Conservation (phyloP, 1,140 invertebrate species). For the Penaeus japonicus region DNA sequence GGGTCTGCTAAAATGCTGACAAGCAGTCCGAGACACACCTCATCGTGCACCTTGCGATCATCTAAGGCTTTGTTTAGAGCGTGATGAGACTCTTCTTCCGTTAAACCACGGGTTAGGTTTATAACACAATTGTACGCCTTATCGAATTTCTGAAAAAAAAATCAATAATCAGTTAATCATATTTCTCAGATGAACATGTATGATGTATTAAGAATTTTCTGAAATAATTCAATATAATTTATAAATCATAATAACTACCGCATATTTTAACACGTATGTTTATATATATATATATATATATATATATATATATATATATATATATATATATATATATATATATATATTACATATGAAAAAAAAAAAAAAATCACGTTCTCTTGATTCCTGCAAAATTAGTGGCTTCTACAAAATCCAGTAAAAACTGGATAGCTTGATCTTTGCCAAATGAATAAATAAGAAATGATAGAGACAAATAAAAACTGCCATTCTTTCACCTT, state of each 20-base stretch:
- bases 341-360: background rate
- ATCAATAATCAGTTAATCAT: background rate
- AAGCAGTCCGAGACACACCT: constrained; percentile 86
- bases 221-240: background rate
- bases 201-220: background rate
- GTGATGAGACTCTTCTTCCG: constrained; percentile 93
- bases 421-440: too few relatives aligned
- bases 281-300: constrained; percentile 37
- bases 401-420: background rate
- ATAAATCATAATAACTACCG: background rate
- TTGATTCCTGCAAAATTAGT: background rate
- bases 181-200: background rate
- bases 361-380: background rate
- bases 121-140: constrained; percentile 80
- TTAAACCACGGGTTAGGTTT: constrained; percentile 79
- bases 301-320: constrained; percentile 37
- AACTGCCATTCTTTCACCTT: too few relatives aligned
- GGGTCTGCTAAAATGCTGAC: constrained; percentile 90
- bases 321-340: constrained; percentile 25
- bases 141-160: constrained; percentile 79
- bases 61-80: constrained; percentile 87
- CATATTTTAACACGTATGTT: constrained; percentile 4
- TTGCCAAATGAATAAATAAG: too few relatives aligned
- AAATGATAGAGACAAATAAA: too few relatives aligned
- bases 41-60: constrained; percentile 87